Percentiles rank a stretch among this genome's conserved stretches.
Evolutionary conservation across 2,888 invertebrate genomes (phyloP).

Genomic region (Brenthis daphne): DNA sequence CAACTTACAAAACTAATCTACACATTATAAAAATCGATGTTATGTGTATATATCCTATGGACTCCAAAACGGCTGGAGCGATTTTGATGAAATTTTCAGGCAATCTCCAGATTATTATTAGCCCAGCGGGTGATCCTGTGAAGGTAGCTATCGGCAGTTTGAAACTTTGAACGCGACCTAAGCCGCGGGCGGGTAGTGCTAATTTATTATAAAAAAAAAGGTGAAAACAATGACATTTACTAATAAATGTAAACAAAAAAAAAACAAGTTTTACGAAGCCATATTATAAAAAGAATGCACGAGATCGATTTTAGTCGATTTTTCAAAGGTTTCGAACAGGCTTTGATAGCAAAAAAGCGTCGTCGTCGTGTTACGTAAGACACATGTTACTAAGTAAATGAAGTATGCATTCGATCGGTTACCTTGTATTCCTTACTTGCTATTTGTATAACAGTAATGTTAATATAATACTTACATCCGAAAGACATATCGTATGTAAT

Average conservation of each 20-base stretch:
- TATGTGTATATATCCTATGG: too few species aligned
- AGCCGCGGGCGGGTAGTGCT: too few species aligned
- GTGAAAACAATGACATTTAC: not conserved
- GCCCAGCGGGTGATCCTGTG: too few species aligned
- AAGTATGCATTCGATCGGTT: constrained; percentile 12
- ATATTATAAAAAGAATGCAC: constrained; percentile 9
- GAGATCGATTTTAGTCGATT: constrained; percentile 17
- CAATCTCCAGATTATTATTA: too few species aligned
- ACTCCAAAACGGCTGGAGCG: too few species aligned
- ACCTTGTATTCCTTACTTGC: constrained; percentile 12
- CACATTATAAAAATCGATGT: too few species aligned
- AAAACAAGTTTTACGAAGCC: constrained; percentile 8
- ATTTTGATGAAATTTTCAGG: too few species aligned
- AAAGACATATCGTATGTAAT: too few species aligned
- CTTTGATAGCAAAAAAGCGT: constrained; percentile 8
- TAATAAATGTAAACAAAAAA: not conserved
- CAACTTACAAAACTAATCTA: too few species aligned
- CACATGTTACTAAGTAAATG: constrained; percentile 14
- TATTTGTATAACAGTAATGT: not conserved
- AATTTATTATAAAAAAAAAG: too few species aligned
- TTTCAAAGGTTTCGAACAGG: constrained; percentile 13
- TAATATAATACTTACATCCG: constrained; percentile 4
- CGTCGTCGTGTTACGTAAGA: constrained; percentile 15
- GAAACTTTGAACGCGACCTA: too few species aligned
- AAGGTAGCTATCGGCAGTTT: too few species aligned